phyloP scores from a whole-genome alignment of 2,888 invertebrate genomes.

The Trypoxylon attenuatum region DNA sequence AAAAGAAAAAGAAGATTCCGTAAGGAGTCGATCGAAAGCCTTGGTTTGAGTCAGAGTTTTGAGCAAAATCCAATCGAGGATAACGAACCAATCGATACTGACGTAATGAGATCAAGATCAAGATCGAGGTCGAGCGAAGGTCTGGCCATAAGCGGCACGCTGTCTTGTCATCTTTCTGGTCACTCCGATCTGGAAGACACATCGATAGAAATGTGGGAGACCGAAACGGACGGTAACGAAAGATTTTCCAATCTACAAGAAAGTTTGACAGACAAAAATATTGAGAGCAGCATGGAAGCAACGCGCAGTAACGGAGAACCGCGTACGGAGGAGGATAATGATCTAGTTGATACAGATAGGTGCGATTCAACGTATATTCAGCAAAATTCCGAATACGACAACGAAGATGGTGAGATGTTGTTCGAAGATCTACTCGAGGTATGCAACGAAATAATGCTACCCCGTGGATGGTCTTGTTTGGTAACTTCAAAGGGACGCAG shows the following conservation, averaged over 20 bases:
- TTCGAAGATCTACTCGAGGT: slow-evolving; percentile 70
- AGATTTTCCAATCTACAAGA: not conserved
- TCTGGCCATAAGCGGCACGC: not conserved
- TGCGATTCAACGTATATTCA: slow-evolving; percentile 4
- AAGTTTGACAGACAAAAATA: slow-evolving; percentile 1
- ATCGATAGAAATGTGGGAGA: slow-evolving; percentile 8
- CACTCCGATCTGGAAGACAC: slow-evolving; percentile 6
- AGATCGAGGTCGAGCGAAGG: too few species aligned
- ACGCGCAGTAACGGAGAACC: too few species aligned
- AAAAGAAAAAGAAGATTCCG: not conserved
- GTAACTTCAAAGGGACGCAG: slow-evolving; percentile 64
- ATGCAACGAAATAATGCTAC: slow-evolving; percentile 65
- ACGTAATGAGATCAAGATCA: not conserved
- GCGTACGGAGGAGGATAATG: too few species aligned
- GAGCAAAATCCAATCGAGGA: not conserved
- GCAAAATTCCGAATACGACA: too few species aligned
- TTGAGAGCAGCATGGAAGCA: too few species aligned
- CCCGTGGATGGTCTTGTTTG: slow-evolving; percentile 65
- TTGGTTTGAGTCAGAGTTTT: not conserved
- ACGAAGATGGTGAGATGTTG: slow-evolving; percentile 41
- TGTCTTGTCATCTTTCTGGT: slow-evolving; percentile 9
- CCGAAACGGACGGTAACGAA: not conserved
- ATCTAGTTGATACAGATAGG: too few species aligned
- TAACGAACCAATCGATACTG: not conserved
- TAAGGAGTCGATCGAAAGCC: not conserved